Base-by-base conservation (phyloP, 2,888 invertebrate genomes). In the Steinernema scapterisci region DNA sequence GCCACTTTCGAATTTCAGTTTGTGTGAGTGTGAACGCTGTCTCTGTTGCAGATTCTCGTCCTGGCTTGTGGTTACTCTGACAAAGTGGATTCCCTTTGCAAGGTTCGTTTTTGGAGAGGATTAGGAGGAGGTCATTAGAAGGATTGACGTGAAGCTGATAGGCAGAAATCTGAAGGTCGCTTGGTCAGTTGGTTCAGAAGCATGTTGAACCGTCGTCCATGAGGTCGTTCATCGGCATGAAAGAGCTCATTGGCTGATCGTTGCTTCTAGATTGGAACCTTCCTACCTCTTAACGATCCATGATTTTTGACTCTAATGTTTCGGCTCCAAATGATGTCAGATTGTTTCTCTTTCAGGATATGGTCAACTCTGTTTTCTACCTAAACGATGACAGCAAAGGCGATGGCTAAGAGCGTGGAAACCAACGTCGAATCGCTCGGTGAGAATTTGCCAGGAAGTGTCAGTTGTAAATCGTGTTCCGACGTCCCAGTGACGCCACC, bases 341-440 rank as follows among this genome's bases (percentile, higher is more conserved):
- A 11, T 44, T 44, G 7, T 38, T 38, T 38, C 9, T 38, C 13
- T 63, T 63, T 25, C 31, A 63, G 63, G 63, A 31, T 63, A 63
- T 63, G 63, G 31, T 63, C 63, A 16, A 25, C 23, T 63, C 27
- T 63, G 63, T 63, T 25, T 63, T 63, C 63, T n/a, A 63, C 63
- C 31, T 63, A 13, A 63, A 63, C 63, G 31, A 63, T 63, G 63
- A 63, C 63, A 63, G 63, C 63, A 63, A 63, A 63, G 63, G 63
- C 63, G 63, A 63, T 63, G 63, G 63, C 63, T 63, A 63, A 63
- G 63, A 63, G 27, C 63, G 63, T 25, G 63, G 63, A 63, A 16
- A 48, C 5, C 16, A 19, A 48, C 48, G 31, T 63, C 63, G 63
- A 25, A 25, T 25, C 31, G 31, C 27, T 31, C 63, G 63, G 63